Conservation (phyloP, 1,140 invertebrate species). For the Trachelipus rathkii region DNA sequence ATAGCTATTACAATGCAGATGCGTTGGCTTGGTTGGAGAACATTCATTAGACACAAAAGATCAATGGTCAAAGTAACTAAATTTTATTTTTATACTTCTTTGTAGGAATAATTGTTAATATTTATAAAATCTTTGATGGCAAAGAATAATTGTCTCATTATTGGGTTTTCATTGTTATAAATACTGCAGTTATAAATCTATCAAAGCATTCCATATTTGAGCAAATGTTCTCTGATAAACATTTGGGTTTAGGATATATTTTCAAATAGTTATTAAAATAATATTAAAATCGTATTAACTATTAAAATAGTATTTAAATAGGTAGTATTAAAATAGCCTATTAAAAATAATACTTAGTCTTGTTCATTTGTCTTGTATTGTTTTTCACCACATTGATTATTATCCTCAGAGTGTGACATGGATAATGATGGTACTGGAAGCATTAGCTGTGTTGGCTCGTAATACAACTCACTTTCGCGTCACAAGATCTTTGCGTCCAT, state of each 20-base stretch:
- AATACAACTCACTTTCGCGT: conserved; percentile 82
- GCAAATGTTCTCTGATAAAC: too few relatives aligned
- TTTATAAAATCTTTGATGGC: too few relatives aligned
- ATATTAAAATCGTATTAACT: too few relatives aligned
- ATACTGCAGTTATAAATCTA: too few relatives aligned
- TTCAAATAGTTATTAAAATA: too few relatives aligned
- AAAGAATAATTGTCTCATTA: too few relatives aligned
- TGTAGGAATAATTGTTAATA: too few relatives aligned
- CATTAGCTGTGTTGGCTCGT: conserved; percentile 71
- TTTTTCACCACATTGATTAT: not conserved
- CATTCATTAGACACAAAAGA: conserved; percentile 76
- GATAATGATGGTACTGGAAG: conserved; percentile 78
- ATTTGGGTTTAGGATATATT: not conserved
- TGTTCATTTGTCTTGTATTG: conserved; percentile 18
- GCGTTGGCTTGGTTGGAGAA: conserved; percentile 77
- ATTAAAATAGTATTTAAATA: too few relatives aligned
- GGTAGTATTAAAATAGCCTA: not conserved
- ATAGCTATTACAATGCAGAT: conserved; percentile 67
- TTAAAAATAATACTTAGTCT: conserved; percentile 41
- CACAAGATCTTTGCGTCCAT: conserved; percentile 78
- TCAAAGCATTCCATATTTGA: too few relatives aligned
- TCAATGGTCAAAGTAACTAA: conserved; percentile 72
- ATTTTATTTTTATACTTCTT: too few relatives aligned
- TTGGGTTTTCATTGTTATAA: too few relatives aligned
- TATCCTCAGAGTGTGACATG: conserved; percentile 57